Evolutionary conservation across 2,888 invertebrate genomes (phyloP), one percentile per base, ranked within the genome.

Genomic region (Leptinotarsa haldemani): DNA sequence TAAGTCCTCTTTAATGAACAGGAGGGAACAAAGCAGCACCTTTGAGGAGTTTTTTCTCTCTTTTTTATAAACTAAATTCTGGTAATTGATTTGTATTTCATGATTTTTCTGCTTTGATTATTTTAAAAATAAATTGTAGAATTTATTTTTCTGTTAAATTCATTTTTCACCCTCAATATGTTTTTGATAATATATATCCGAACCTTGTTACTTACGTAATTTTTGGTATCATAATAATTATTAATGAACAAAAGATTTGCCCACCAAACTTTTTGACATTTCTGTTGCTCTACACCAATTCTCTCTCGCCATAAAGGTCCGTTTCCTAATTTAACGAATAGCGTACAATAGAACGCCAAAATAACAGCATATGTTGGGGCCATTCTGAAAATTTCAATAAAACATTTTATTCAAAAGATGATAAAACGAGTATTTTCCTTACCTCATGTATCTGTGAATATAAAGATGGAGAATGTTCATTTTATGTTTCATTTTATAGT

Each of bases 321-420:
- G 74, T 91, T 91, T 16, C 92, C 93, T 40, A 93, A 85, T 84
- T 91, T 91, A 0, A 91, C 89, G 70, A 93, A 88, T 89, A 94
- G 90, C 0, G 94, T 93, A 86, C 92, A 91, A 84, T 93, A 93
- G 82, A 94, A 91, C 13, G 91, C 89, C 81, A 94, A 89, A 20
- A 94, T 90, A 1, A 93, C 89, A 71, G 91, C 85, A 80, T 94
- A 94, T 0, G 93, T 92, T 69, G 94, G 94, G 12, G 93, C 93
- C 76, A 94, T 89, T 80, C 93, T 93, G 65, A 67, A 74, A 78
- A 67, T n/a, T 30, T 50, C n/a, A 0, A 30, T 53, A 3, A 56
- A 68, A 68, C 0, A 3, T 50, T 4, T 4, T 4, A 16, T 1
- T 50, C 4, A 16, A 50, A 13, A 3, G 5, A 50, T 18, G n/a